phyloP scores from a whole-genome alignment of 1,140 invertebrate genomes.

The Anoplolepis gracilipes region DNA sequence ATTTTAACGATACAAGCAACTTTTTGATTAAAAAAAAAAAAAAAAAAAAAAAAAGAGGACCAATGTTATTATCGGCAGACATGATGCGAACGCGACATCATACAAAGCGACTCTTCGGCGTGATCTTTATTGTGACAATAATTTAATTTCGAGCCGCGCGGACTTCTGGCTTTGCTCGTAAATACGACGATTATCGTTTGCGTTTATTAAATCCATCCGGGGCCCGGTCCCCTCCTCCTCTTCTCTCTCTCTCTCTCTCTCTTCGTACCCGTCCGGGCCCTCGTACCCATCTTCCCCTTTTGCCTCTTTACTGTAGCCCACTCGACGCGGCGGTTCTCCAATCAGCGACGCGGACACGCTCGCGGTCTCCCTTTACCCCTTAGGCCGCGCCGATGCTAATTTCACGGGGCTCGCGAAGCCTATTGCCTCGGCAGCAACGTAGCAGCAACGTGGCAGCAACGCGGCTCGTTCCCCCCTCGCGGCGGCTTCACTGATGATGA shows the following conservation, averaged over 20 bases:
- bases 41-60: conserved; percentile 6
- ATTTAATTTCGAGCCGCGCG: conserved; percentile 77
- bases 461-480: conserved; percentile 75
- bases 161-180: conserved; percentile 69
- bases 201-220: conserved; percentile 81
- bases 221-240: conserved; percentile 48
- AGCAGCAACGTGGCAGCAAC: conserved; percentile 65
- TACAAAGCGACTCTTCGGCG: conserved; percentile 8
- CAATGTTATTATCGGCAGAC: neutral
- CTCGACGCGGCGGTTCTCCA: conserved; percentile 59
- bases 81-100: neutral
- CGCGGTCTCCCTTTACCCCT: conserved; percentile 63
- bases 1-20: neutral
- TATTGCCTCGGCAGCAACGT: conserved; percentile 71
- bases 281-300: conserved; percentile 66
- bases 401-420: conserved; percentile 77
- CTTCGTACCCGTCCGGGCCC: conserved; percentile 51
- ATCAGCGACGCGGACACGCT: conserved; percentile 55
- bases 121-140: conserved; percentile 83
- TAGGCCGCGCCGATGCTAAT: conserved; percentile 70
- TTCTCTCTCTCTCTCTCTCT: conserved; percentile 26
- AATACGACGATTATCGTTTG: conserved; percentile 72
- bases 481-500: conserved; percentile 83
- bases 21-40: neutral
- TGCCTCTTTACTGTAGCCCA: conserved; percentile 48